Evolutionary conservation across 1,140 invertebrate genomes (phyloP).

Genomic region (Sinella curviseta): DNA sequence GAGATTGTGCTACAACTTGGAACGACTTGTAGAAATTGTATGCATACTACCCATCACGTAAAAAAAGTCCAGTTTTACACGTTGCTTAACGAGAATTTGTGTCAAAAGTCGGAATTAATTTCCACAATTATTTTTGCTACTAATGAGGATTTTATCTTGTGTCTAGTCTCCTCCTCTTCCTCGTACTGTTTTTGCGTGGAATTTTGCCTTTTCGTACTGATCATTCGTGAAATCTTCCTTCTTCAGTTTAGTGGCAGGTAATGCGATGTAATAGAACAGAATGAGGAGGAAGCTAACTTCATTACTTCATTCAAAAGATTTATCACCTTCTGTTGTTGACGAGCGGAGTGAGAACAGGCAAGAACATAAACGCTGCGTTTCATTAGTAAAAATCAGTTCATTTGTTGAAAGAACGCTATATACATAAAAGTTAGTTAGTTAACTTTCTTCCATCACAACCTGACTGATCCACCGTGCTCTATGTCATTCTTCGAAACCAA

Average conservation of each 20-base stretch:
- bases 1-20: neutral
- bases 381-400: neutral
- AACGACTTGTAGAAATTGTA: too few species aligned
- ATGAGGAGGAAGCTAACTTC: neutral
- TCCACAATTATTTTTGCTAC: neutral
- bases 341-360: neutral
- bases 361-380: neutral
- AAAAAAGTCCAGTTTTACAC: too few species aligned
- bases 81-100: neutral
- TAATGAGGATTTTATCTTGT: conserved; percentile 8
- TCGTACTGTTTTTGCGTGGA: too few species aligned
- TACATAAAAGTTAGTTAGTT: too few species aligned
- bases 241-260: too few species aligned
- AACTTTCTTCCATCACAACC: neutral
- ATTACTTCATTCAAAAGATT: conserved; percentile 15
- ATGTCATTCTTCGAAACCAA: neutral
- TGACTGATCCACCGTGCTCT: neutral
- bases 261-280: too few species aligned
- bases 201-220: too few species aligned
- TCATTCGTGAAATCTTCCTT: too few species aligned
- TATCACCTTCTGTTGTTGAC: neutral
- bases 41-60: too few species aligned
- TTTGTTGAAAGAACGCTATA: neutral
- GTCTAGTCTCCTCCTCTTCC: neutral
- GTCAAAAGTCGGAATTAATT: neutral